phyloP scores from a whole-genome alignment of 2,797 vertebrate species.

The Sciaenops ocellatus region DNA sequence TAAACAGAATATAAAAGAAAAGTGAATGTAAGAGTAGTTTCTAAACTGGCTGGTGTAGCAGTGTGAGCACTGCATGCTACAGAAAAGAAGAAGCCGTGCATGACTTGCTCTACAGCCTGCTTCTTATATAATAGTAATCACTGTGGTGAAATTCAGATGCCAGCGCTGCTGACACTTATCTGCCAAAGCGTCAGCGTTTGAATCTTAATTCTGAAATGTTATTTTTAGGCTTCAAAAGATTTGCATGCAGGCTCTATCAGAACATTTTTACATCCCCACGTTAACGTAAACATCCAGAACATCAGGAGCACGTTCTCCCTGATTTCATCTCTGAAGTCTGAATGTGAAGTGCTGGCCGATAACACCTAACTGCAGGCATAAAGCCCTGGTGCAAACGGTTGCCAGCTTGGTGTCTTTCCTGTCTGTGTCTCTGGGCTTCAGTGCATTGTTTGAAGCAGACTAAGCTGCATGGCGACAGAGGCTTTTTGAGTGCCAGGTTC shows the following conservation, averaged over 20 bases:
- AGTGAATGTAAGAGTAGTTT: not conserved
- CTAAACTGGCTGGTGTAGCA: not conserved
- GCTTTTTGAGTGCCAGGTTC: constrained; percentile 69
- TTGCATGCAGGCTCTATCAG: constrained; percentile 19
- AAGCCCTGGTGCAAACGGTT: constrained; percentile 28
- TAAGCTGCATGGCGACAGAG: constrained; percentile 71
- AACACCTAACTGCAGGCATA: not conserved
- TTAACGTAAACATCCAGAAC: not conserved
- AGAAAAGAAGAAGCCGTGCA: constrained; percentile 27
- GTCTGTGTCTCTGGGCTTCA: constrained; percentile 47
- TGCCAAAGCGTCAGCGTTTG: constrained; percentile 58
- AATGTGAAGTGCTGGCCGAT: not conserved
- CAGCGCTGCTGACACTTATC: constrained; percentile 59
- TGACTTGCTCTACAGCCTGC: constrained; percentile 42
- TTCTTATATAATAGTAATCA: constrained; percentile 62
- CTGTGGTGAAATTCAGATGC: constrained; percentile 57
- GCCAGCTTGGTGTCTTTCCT: constrained; percentile 40
- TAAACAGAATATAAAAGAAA: not conserved
- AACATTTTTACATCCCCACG: constrained; percentile 5
- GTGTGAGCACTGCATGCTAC: not conserved
- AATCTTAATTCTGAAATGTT: constrained; percentile 52
- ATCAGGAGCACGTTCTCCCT: not conserved
- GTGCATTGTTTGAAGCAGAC: constrained; percentile 66
- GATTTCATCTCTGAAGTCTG: not conserved
- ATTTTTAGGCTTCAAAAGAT: constrained; percentile 49